phyloP scores from a whole-genome alignment of 2,113 vertebrate genomes.

The human region GRCh38 chrX:6331501-6332000 shows the following conservation, averaged over 20 bases:
- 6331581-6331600: not conserved
- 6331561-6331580: not conserved
- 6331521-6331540: not conserved
- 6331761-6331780: not conserved
- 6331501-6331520: not conserved
- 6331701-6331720: not conserved
- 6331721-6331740: not conserved
- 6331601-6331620: not conserved
- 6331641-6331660: not conserved
- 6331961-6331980: too few relatives aligned
- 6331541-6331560: not conserved
- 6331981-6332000: too few relatives aligned
- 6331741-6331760: not conserved
- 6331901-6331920: not conserved
- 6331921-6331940: not conserved
- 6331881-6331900: too few relatives aligned
- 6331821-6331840: too few relatives aligned
- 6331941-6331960: too few relatives aligned
- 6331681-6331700: not conserved
- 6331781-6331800: too few relatives aligned
- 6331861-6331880: too few relatives aligned
- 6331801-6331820: too few relatives aligned
- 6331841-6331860: too few relatives aligned
- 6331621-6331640: not conserved
- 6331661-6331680: not conserved